Conservation (phyloP, 1,140 invertebrate genomes). For the Carposina sasakii region DNA sequence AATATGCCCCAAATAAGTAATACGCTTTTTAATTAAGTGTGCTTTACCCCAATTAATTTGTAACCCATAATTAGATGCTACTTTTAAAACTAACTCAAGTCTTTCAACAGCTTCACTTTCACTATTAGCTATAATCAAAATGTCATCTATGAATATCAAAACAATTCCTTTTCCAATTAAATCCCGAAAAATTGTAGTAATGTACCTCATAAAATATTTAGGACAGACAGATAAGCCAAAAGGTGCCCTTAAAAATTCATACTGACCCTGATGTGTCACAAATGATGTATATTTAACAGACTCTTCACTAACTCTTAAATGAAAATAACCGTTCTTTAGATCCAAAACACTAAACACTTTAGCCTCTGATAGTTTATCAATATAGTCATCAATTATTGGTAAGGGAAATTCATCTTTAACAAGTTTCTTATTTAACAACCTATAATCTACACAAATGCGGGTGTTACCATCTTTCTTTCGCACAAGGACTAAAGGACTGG, state of each 20-base stretch:
- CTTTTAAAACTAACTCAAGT: background rate
- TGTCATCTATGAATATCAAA: background rate
- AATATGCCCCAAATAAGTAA: too few relatives aligned
- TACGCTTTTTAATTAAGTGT: background rate
- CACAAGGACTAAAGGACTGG: constrained; percentile 18
- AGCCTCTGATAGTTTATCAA: background rate
- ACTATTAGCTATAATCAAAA: background rate
- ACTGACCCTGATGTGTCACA: background rate
- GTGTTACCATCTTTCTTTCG: constrained; percentile 13
- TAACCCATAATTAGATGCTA: background rate
- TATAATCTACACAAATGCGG: constrained; percentile 15
- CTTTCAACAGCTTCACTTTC: background rate
- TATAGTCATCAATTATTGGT: background rate
- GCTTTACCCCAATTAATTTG: background rate
- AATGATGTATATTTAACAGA: background rate
- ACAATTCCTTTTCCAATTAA: background rate
- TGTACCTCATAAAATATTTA: background rate
- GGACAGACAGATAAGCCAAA: background rate
- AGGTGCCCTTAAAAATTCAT: background rate
- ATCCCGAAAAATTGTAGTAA: background rate
- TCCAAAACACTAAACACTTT: background rate
- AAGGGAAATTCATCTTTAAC: background rate
- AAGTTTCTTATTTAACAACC: constrained; percentile 11
- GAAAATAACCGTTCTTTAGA: too few relatives aligned
- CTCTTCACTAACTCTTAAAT: background rate